Evolutionary conservation across 1,140 invertebrate species (phyloP), one percentile per base, ranked within the genome.

Genomic region (Brachionus rubens): DNA sequence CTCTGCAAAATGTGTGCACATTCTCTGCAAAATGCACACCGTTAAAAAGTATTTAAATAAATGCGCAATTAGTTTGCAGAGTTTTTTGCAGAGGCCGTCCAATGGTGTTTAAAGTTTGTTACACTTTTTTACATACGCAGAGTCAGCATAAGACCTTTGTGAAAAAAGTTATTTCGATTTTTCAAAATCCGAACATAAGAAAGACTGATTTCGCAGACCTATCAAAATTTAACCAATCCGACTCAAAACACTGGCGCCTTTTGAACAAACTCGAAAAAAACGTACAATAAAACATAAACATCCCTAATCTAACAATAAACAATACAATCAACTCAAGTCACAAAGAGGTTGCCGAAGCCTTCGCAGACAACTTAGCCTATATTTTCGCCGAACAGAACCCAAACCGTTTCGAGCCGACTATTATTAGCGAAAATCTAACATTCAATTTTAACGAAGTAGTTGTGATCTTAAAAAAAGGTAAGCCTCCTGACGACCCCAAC

Each of bases 391-490:
- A 59, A 33, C 54, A 30, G 33, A 59, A 59, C 33, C 54, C 33
- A 36, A 36, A 36, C 33, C 33, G 33, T 36, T 36, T 36, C 9
- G 33, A 36, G 33, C 7, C 16, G n/a, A 33, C 54, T 30, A 59
- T 16, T n/a, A 28, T 59, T n/a, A 24, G 33, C 28, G 26, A 59
- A 59, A 59, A 9, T 36, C 3, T 36, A 30, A n/a, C 9, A 59
- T 59, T 59, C 54, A 33, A 59, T 33, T 16, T 28, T n/a, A 16
- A 59, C 33, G 54, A 59, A 36, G 33, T 36, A 36, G 33, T 36
- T 9, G 70, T 77, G 9, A 75, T 79, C 14, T 48, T 59, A 21
- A 79, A 79, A 46, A 54, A 75, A 19, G 77, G 68, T 1, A 79
- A 79, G 72, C 21, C 59, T 28, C 30, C 62, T 4, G 4, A 41